These are phyloP conservation scores for Sebastes variabilis DNA, from an alignment of 2,797 vertebrate genomes.

Conservation along the genomic window DNA sequence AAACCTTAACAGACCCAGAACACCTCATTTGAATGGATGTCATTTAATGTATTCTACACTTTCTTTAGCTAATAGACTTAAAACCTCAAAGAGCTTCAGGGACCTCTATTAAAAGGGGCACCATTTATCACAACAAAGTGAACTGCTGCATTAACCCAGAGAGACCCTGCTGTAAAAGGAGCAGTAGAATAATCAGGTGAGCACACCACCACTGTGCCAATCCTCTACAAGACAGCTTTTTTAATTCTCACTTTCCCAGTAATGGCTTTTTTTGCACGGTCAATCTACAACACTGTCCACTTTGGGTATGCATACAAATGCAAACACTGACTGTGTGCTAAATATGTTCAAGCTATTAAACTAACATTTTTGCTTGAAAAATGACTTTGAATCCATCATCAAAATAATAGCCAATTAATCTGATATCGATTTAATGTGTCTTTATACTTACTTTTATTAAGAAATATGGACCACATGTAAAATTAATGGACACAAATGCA, in stretches of 20 bases:
- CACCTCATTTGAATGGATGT: not conserved
- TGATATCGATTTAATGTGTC: not conserved
- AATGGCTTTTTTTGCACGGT: constrained; percentile 9
- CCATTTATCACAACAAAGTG: constrained; percentile 22
- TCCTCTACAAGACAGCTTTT: not conserved
- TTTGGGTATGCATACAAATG: not conserved
- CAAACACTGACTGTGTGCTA: not conserved
- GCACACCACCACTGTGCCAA: not conserved
- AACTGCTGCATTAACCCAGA: constrained; percentile 41
- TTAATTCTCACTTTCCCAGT: not conserved
- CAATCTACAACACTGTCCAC: not conserved
- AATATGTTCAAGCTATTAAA: not conserved
- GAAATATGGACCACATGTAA: not conserved
- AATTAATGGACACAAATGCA: not conserved
- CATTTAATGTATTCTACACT: not conserved
- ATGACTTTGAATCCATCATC: not conserved
- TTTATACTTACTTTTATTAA: not conserved
- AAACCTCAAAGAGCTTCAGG: constrained; percentile 17
- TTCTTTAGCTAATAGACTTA: constrained; percentile 20
- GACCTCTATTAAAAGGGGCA: constrained; percentile 34
- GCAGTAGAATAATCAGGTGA: constrained; percentile 32
- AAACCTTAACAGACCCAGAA: not conserved
- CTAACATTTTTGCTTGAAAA: not conserved
- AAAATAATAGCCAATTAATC: not conserved
- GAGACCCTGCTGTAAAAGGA: constrained; percentile 8